Percentiles rank a stretch among this genome's conserved stretches.
Evolutionary conservation across 2,113 vertebrate species (phyloP).

Genomic region (Psilopogon haemacephalus): DNA sequence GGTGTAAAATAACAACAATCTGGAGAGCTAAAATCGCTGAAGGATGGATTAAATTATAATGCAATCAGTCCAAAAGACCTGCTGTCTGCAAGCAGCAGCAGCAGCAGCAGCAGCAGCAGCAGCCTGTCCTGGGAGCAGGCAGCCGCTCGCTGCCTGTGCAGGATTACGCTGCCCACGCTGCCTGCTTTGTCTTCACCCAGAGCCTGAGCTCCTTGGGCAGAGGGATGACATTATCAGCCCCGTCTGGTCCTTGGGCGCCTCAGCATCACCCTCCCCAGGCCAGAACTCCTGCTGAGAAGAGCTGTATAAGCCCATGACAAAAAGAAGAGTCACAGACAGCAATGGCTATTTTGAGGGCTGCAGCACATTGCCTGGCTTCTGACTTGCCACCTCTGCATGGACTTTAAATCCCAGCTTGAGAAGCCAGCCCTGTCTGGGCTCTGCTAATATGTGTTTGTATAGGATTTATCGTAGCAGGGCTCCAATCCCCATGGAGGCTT

Average conservation of each 20-base stretch:
- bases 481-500: not conserved
- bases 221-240: not conserved
- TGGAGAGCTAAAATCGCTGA: conserved; percentile 33
- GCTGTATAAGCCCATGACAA: not conserved
- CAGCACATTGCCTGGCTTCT: not conserved
- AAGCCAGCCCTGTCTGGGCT: not conserved
- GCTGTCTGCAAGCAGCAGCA: not conserved
- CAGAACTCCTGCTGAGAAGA: not conserved
- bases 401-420: not conserved
- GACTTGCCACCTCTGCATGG: fast-evolving
- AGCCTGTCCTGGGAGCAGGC: not conserved
- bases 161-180: fast-evolving
- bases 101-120: not conserved
- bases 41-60: conserved; percentile 61
- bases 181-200: not conserved
- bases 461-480: conserved; percentile 26
- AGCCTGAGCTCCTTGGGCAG: not conserved
- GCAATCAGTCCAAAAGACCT: not conserved
- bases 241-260: not conserved
- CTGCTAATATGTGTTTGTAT: not conserved
- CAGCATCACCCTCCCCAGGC: not conserved
- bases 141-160: not conserved
- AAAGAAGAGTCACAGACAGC: not conserved
- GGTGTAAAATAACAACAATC: conserved; percentile 63
- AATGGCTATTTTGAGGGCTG: not conserved